Evolutionary conservation across 2,888 invertebrate genomes (phyloP).

Genomic region (Acrobasis suavella): DNA sequence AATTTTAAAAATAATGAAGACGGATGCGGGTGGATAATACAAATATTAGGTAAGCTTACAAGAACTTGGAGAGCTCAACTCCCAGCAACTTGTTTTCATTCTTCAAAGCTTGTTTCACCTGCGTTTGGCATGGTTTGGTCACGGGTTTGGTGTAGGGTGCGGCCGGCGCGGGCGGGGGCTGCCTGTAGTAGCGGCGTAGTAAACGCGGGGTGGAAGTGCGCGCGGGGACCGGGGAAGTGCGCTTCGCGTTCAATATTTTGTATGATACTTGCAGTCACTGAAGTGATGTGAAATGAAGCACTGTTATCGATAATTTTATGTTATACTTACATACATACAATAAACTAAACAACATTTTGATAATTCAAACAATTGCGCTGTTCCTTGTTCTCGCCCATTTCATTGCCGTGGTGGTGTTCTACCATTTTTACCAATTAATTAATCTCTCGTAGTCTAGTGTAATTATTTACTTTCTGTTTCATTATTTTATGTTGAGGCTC

Average conservation of each 20-base stretch:
- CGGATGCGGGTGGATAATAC: too few relatives aligned
- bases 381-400: too few relatives aligned
- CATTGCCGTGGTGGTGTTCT: too few relatives aligned
- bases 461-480: too few relatives aligned
- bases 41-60: too few relatives aligned
- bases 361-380: too few relatives aligned
- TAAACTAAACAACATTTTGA: not conserved
- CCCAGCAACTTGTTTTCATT: constrained; percentile 1
- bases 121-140: too few relatives aligned
- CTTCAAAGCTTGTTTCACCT: constrained; percentile 36
- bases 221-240: constrained; percentile 34
- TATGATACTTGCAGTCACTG: constrained; percentile 39
- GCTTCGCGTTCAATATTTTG: constrained; percentile 61
- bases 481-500: too few relatives aligned
- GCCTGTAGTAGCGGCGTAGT: constrained; percentile 72
- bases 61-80: too few relatives aligned
- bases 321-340: constrained; percentile 23
- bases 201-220: constrained; percentile 47
- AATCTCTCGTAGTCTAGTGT: too few relatives aligned
- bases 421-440: too few relatives aligned
- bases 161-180: constrained; percentile 52
- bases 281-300: constrained; percentile 31
- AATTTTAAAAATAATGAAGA: too few relatives aligned
- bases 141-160: constrained; percentile 45
- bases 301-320: constrained; percentile 32